Base-by-base conservation (phyloP, 2,113 vertebrate species). In the Plecturocebus donacophilus region DNA sequence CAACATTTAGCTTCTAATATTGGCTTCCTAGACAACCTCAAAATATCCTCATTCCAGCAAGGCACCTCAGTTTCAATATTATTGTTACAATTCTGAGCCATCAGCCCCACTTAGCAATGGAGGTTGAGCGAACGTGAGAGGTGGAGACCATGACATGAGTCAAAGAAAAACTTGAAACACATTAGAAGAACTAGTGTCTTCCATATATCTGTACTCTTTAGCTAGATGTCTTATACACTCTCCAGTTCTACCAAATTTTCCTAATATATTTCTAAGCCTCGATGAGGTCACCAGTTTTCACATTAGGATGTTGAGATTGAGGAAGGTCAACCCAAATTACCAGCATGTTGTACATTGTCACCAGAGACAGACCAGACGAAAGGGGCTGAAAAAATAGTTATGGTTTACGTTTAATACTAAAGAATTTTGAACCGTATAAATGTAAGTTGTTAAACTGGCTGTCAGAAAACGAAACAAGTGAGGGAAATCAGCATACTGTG, bases 351-450 rank as follows among this genome's bases (percentile, higher is more conserved):
- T 84, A 64, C 21, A 81, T 81, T 94, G 80, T 77, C 66, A 71
- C 76, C n/a, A 30, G 40, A 92, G 27, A 94, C 14, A 94, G 27
- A 95, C 66, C 42, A 95, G 85, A 96, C 20, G 7, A 7, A 89
- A 85, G 17, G 16, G n/a, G 49, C 21, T 52, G 5, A 87, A 71
- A 92, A 52, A n/a, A 52, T n/a, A 95, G 38, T 58, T 85, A 38
- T 19, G 71, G 38, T 56, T 95, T 84, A 76, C 64, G 16, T 30
- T 85, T 87, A 20, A 91, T 71, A 81, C 58, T 73, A 71, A 71
- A 87, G 56, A 9, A 80, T 88, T 95, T 95, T 83, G 58, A 76
- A 83, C 23, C 38, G n/a, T 80, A 47, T 58, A 80, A 58, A 49
- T 56, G 38, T 47, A 38, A 86, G 11, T 75, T 70, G 47, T 32